phyloP scores from a whole-genome alignment of 2,797 vertebrate species.

The Acridotheres tristis region DNA sequence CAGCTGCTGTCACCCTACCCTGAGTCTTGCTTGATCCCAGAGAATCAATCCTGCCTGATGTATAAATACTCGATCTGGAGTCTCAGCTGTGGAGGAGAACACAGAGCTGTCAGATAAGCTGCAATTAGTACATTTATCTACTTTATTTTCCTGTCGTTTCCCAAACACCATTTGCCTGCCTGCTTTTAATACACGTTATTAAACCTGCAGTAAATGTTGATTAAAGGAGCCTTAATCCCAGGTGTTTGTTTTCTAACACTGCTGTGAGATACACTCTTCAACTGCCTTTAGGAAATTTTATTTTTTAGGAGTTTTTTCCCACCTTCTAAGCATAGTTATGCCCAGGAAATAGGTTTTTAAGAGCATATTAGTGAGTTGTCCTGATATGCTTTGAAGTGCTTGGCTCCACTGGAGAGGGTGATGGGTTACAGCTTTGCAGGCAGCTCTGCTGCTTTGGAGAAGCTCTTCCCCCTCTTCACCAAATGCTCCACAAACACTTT shows the following conservation, averaged over 20 bases:
- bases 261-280: not conserved
- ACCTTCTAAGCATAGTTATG: not conserved
- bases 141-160: conserved; percentile 30
- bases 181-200: not conserved
- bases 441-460: not conserved
- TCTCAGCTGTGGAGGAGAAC: not conserved
- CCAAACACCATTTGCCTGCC: conserved; percentile 6
- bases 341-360: not conserved
- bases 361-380: not conserved
- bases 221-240: conserved; percentile 21
- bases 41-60: conserved; percentile 21
- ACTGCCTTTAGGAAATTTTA: not conserved
- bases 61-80: not conserved
- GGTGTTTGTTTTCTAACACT: not conserved
- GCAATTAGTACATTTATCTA: conserved; percentile 45
- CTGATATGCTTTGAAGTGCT: not conserved
- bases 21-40: not conserved
- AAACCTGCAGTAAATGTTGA: conserved; percentile 31
- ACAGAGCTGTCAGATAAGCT: conserved; percentile 25
- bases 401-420: not conserved
- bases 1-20: not conserved
- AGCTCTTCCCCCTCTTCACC: not conserved
- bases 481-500: not conserved
- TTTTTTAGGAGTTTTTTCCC: not conserved
- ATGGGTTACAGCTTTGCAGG: not conserved